Percentiles rank a stretch among this genome's conserved stretches.
Evolutionary conservation across 2,797 vertebrate genomes (phyloP).

Genomic region (Numenius phaeopus): DNA sequence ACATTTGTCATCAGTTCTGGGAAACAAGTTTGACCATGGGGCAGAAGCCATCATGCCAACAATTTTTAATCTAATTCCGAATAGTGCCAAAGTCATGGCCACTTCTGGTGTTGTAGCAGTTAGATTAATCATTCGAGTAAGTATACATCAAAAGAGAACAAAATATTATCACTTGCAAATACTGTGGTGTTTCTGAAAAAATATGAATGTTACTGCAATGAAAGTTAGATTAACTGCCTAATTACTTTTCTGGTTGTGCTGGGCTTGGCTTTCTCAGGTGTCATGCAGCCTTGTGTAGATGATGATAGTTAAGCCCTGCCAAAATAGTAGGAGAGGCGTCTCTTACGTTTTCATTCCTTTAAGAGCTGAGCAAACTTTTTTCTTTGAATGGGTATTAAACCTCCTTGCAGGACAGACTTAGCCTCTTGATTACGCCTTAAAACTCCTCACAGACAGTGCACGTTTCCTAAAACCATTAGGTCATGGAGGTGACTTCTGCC

Average conservation of each 20-base stretch:
- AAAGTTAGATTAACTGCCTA: background rate
- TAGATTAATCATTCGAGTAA: conserved; percentile 95
- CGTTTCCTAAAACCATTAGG: background rate
- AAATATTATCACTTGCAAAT: background rate
- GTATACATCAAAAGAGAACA: conserved; percentile 43
- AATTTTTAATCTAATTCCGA: conserved; percentile 97
- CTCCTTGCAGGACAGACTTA: background rate
- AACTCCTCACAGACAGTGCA: background rate
- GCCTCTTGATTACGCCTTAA: background rate
- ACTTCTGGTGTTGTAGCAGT: conserved; percentile 94
- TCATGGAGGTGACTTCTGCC: background rate
- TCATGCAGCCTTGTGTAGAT: background rate
- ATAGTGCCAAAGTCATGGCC: conserved; percentile 99
- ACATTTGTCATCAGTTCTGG: conserved; percentile 91
- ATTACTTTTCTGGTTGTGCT: background rate
- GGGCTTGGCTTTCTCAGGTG: background rate
- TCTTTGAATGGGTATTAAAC: background rate
- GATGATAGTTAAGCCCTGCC: background rate
- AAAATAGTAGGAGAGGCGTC: background rate
- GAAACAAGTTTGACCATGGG: conserved; percentile 97
- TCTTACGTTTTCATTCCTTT: background rate
- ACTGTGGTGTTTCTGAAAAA: background rate
- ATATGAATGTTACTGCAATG: background rate
- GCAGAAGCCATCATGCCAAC: conserved; percentile 98
- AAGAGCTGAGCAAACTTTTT: background rate